Conservation (phyloP, 2,888 invertebrate species). For the Cylindroiulus punctatus region DNA sequence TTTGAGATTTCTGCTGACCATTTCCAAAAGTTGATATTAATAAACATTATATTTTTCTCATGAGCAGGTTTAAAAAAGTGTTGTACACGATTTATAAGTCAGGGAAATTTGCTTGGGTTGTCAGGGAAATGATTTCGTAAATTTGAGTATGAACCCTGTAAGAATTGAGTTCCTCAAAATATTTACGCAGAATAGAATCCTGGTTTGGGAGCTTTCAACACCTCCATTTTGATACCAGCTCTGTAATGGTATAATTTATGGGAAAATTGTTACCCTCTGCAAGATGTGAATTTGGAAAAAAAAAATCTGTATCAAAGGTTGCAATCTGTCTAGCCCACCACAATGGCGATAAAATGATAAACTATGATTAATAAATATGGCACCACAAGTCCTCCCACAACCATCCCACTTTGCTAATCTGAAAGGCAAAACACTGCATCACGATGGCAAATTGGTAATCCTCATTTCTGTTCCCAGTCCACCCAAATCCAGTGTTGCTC, state of each 20-base stretch:
- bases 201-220: not conserved
- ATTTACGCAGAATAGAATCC: not conserved
- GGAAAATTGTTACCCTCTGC: not conserved
- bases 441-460: not conserved
- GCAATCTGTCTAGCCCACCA: not conserved
- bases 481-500: not conserved
- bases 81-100: too few species aligned
- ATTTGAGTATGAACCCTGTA: too few species aligned
- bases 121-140: too few species aligned
- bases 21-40: too few species aligned
- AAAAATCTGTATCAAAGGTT: slow-evolving; percentile 8
- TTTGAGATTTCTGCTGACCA: too few species aligned
- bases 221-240: not conserved
- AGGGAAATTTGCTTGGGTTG: too few species aligned
- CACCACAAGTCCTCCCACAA: slow-evolving; percentile 5
- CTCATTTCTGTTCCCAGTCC: not conserved
- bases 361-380: slow-evolving; percentile 20
- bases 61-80: too few species aligned
- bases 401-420: not conserved
- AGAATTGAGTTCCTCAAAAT: not conserved
- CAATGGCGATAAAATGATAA: not conserved
- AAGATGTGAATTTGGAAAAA: not conserved
- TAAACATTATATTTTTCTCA: too few species aligned
- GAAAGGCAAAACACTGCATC: not conserved
- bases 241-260: not conserved